A percentile compares a stretch with the other conserved stretches of the same genome.
Conservation (phyloP, 2,888 invertebrate genomes). For the Vanessa cardui region DNA sequence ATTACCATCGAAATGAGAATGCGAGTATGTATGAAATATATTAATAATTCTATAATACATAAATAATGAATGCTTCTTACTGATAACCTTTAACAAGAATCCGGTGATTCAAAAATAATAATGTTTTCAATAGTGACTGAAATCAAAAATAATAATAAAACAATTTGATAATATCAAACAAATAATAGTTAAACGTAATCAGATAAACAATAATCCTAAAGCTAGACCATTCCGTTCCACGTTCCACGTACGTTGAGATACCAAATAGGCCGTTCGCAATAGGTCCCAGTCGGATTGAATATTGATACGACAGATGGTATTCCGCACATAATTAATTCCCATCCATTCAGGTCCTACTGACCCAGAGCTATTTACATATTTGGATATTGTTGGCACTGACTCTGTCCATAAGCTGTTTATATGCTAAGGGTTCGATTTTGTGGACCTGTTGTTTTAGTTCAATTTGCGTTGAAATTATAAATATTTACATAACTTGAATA, state of each 20-base stretch:
- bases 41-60: neutral
- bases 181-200: neutral
- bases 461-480: neutral
- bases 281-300: slow-evolving; percentile 75
- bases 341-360: slow-evolving; percentile 54
- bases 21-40: neutral
- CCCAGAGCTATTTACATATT: slow-evolving; percentile 59
- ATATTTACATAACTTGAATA: neutral
- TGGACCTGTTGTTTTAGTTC: slow-evolving; percentile 8
- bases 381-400: slow-evolving; percentile 36
- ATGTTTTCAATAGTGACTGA: neutral
- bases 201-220: neutral
- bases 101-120: neutral
- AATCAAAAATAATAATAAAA: neutral
- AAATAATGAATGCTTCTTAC: neutral
- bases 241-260: slow-evolving; percentile 1
- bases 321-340: slow-evolving; percentile 78
- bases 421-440: slow-evolving; percentile 16
- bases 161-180: neutral
- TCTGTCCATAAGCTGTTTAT: slow-evolving; percentile 31
- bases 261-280: slow-evolving; percentile 29
- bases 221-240: too few relatives aligned
- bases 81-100: neutral
- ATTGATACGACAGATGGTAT: slow-evolving; percentile 78
- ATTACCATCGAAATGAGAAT: neutral